Evolutionary conservation across 2,113 vertebrate genomes (phyloP).

Genomic region (Setophaga kirtlandii): DNA sequence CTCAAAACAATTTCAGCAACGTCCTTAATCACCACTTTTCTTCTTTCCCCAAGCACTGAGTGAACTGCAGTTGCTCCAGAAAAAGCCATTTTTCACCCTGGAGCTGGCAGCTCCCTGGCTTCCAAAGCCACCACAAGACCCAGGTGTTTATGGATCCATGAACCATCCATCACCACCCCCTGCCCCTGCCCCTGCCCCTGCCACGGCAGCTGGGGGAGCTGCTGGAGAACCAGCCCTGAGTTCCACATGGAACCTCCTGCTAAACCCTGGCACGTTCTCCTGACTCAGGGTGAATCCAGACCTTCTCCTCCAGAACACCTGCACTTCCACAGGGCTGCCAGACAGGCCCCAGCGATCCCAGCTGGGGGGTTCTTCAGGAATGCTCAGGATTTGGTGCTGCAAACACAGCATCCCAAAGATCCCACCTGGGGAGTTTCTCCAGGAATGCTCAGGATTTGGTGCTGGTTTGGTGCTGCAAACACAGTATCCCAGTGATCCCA

Average conservation of each 20-base stretch:
- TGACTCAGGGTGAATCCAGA: accelerated
- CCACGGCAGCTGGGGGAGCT: neutral
- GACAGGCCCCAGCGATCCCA: neutral
- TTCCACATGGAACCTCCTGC: neutral
- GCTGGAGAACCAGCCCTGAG: neutral
- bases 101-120: neutral
- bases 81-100: neutral
- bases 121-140: neutral
- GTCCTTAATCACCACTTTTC: neutral
- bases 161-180: neutral
- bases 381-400: neutral
- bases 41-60: neutral
- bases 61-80: neutral
- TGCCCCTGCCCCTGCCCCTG: neutral
- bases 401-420: neutral
- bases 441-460: neutral
- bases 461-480: neutral
- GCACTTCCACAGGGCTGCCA: neutral
- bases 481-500: neutral
- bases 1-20: neutral
- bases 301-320: neutral
- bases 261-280: neutral
- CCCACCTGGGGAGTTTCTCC: neutral
- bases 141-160: neutral
- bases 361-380: neutral